Evolutionary conservation across 2,797 vertebrate species (phyloP).

Genomic region (Coranthus polyacanthus): DNA sequence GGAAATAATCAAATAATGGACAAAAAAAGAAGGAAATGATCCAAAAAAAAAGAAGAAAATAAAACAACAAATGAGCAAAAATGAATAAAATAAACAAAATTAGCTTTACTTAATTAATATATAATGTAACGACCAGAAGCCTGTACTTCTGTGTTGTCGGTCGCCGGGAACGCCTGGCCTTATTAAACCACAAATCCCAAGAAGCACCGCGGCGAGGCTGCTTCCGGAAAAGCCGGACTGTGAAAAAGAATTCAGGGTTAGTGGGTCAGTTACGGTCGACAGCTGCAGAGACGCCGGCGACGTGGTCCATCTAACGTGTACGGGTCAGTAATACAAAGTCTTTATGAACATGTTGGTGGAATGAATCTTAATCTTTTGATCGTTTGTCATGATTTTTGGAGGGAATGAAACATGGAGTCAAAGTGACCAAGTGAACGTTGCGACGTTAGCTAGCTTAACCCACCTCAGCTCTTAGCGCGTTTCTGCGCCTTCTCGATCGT

Average conservation of each 20-base stretch:
- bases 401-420: not conserved
- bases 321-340: not conserved
- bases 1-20: too few species aligned
- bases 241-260: not conserved
- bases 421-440: constrained; percentile 17
- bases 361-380: not conserved
- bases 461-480: not conserved
- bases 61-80: too few species aligned
- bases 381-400: not conserved
- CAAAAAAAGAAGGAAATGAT: too few species aligned
- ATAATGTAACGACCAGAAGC: too few species aligned
- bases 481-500: accelerated
- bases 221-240: not conserved
- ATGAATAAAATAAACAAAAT: too few species aligned
- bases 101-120: too few species aligned
- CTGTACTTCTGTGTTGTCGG: too few species aligned
- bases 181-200: constrained; percentile 51
- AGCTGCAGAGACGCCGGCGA: not conserved
- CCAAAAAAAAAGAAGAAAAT: too few species aligned
- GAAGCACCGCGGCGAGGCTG: constrained; percentile 11
- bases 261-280: not conserved
- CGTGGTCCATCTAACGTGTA: not conserved
- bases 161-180: too few species aligned
- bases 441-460: not conserved
- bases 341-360: accelerated